Conservation (phyloP, 2,888 invertebrate species). For the Agrotis clavis region DNA sequence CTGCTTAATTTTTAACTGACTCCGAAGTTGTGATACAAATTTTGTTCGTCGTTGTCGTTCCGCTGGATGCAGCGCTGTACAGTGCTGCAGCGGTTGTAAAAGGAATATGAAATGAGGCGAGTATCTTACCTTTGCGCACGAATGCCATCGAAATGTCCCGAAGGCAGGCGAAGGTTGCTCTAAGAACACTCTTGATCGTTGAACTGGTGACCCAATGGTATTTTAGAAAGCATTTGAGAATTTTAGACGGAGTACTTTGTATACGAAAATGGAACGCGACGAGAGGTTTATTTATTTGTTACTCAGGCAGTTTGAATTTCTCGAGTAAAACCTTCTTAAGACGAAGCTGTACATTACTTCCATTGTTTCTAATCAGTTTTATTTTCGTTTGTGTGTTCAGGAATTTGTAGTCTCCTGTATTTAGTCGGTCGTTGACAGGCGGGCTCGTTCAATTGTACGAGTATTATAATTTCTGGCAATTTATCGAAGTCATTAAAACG, state of each 20-base stretch:
- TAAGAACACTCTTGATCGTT: conserved; percentile 52
- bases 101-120: conserved; percentile 69
- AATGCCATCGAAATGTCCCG: conserved; percentile 56
- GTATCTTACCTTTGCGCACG: conserved; percentile 54
- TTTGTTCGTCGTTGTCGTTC: conserved; percentile 34
- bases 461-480: not conserved
- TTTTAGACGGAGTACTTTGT: conserved; percentile 36
- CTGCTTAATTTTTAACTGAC: conserved; percentile 55
- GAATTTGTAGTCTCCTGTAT: not conserved
- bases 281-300: conserved; percentile 33
- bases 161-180: conserved; percentile 21
- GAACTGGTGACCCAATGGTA: conserved; percentile 46
- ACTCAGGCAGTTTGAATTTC: conserved; percentile 26
- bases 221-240: conserved; percentile 38
- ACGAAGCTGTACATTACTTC: conserved; percentile 6
- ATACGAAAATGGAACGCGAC: conserved; percentile 30
- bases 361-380: conserved; percentile 8
- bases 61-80: conserved; percentile 47
- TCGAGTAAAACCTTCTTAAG: conserved; percentile 18
- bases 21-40: conserved; percentile 60
- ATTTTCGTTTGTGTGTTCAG: conserved; percentile 3
- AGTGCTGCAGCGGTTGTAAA: conserved; percentile 60
- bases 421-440: not conserved
- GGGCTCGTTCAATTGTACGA: not conserved
- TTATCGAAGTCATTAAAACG: not conserved